A percentile compares a stretch with the other conserved stretches of the same genome.
Evolutionary conservation across 2,113 vertebrate species (phyloP).

Genomic region (Machaerirhynchus nigripectus): DNA sequence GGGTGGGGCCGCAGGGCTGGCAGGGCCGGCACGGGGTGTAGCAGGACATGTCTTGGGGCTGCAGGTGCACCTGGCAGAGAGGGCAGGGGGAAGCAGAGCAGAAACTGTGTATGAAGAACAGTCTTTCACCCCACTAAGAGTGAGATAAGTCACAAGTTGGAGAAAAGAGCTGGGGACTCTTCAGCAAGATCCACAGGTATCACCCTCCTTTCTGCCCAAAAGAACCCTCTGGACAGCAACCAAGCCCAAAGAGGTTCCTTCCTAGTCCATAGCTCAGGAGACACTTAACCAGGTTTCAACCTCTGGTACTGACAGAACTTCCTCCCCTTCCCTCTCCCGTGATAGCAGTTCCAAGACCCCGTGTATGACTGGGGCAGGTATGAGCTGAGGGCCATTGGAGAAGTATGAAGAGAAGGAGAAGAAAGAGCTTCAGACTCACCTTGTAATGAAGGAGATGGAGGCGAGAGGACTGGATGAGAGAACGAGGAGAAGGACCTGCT

Average conservation of each 20-base stretch:
- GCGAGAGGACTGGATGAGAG: background rate
- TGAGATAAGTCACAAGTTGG: background rate
- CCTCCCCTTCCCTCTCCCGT: background rate
- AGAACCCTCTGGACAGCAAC: too few species aligned
- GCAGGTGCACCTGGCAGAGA: accelerated
- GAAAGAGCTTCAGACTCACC: background rate
- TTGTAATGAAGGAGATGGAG: background rate
- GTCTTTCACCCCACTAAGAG: background rate
- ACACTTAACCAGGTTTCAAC: background rate
- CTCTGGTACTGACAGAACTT: background rate
- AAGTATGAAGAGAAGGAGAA: background rate
- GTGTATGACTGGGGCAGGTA: accelerated
- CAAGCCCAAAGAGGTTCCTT: background rate
- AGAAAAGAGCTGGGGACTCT: background rate
- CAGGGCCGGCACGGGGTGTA: background rate
- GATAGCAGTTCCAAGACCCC: background rate
- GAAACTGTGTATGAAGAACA: background rate
- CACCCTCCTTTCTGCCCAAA: background rate
- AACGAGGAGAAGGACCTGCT: background rate
- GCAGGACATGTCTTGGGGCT: background rate
- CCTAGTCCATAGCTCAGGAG: background rate
- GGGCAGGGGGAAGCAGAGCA: background rate
- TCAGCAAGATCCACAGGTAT: too few species aligned
- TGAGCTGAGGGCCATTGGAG: background rate
- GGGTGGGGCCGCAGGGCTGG: background rate